Percentiles rank a stretch among this genome's conserved stretches.
Conservation (phyloP, 92 coral and sea anemone species). For the Bergia puertoricense region DNA sequence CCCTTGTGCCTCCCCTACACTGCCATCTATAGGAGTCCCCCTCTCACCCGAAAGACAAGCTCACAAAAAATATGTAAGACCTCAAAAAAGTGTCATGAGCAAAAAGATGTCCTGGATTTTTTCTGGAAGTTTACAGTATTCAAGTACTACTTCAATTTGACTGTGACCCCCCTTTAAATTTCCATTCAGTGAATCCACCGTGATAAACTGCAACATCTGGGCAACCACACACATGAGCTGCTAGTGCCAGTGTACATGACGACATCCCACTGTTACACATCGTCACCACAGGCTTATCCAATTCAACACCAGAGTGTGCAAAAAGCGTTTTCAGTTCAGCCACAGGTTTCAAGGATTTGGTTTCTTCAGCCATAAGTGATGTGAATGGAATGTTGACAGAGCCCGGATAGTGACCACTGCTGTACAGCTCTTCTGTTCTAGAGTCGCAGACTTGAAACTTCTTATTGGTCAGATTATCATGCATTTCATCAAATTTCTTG, state of each 20-base stretch:
- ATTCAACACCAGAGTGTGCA: slow-evolving; percentile 70
- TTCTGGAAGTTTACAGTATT: not conserved
- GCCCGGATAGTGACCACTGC: slow-evolving; percentile 79
- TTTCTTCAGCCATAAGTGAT: slow-evolving; percentile 54
- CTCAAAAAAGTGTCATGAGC: not conserved
- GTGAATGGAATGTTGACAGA: slow-evolving; percentile 66
- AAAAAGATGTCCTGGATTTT: too few species aligned
- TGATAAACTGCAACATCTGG: slow-evolving; percentile 59
- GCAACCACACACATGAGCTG: slow-evolving; percentile 74
- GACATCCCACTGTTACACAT: slow-evolving; percentile 84
- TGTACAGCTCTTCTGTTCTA: slow-evolving; percentile 10
- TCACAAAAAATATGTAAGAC: not conserved
- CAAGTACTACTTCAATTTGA: slow-evolving; percentile 31
- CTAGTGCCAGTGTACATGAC: slow-evolving; percentile 65
- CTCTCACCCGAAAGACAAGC: too few species aligned
- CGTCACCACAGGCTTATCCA: slow-evolving; percentile 60
- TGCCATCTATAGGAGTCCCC: too few species aligned
- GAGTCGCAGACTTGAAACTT: slow-evolving; percentile 73
- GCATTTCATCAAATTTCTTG: slow-evolving; percentile 70
- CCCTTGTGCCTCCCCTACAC: too few species aligned
- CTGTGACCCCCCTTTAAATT: not conserved
- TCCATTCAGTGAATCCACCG: slow-evolving; percentile 78
- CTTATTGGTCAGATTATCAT: slow-evolving; percentile 44
- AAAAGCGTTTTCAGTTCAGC: slow-evolving; percentile 68
- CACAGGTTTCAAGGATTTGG: slow-evolving; percentile 49